Percentiles rank a stretch among this genome's conserved stretches.
These are phyloP conservation scores for Papilio polyxenes DNA, from an alignment of 1,140 invertebrate species.

Conservation along the genomic window DNA sequence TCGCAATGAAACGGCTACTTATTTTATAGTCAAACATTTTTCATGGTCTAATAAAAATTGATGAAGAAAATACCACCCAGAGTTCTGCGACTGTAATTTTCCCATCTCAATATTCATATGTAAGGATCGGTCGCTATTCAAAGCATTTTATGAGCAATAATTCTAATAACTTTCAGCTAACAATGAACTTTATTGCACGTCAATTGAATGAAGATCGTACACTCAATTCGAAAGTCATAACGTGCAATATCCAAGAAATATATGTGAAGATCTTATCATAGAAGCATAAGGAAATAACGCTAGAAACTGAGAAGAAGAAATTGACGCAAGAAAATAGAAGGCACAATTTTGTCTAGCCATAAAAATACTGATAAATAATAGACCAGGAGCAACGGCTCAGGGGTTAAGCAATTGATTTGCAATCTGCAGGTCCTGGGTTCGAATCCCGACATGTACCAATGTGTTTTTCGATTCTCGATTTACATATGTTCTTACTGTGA, in stretches of 20 bases:
- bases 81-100: background rate
- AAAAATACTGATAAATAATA: too few relatives aligned
- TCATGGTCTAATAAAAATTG: background rate
- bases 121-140: background rate
- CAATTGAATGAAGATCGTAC: background rate
- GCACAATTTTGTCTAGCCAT: too few relatives aligned
- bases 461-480: too few relatives aligned
- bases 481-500: too few relatives aligned
- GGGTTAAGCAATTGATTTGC: too few relatives aligned
- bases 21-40: too few relatives aligned
- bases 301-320: background rate
- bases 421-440: too few relatives aligned
- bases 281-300: background rate
- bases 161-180: background rate
- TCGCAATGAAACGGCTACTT: too few relatives aligned
- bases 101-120: background rate
- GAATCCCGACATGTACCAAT: too few relatives aligned
- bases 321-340: too few relatives aligned
- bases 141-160: background rate
- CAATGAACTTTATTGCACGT: conserved; percentile 3
- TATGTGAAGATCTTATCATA: background rate
- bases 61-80: background rate
- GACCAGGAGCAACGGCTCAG: too few relatives aligned
- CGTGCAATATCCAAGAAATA: background rate
- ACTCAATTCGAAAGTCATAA: background rate